Evolutionary conservation across 2,113 vertebrate genomes (phyloP).

Genomic region (Clarias batrachus): DNA sequence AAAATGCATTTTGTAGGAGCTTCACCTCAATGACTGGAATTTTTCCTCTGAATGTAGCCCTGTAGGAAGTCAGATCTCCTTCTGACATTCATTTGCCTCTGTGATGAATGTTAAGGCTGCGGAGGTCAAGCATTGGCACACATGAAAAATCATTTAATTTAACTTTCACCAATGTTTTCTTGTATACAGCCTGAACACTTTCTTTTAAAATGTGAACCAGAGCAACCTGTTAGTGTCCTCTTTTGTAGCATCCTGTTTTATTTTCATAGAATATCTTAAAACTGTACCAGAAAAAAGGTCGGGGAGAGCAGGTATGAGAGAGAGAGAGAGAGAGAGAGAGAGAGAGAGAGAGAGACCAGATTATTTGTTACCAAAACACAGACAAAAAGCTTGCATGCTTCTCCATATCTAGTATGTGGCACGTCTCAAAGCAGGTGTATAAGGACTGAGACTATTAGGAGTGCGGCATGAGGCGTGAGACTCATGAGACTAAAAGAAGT

Average conservation of each 20-base stretch:
- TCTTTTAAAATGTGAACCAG: slow-evolving; percentile 21
- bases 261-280: slow-evolving; percentile 17
- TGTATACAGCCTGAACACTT: slow-evolving; percentile 18
- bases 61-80: slow-evolving; percentile 24
- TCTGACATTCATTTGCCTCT: slow-evolving; percentile 13
- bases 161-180: background rate
- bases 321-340: slow-evolving; percentile 10
- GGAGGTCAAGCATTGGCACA: slow-evolving; percentile 21
- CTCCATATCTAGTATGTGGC: background rate
- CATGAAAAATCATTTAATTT: slow-evolving; percentile 31
- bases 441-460: background rate
- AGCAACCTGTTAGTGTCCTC: background rate
- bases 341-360: background rate
- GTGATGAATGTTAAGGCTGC: slow-evolving; percentile 30
- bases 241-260: slow-evolving; percentile 25
- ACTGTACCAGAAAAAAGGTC: slow-evolving; percentile 7
- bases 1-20: slow-evolving; percentile 1
- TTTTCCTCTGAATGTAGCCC: slow-evolving; percentile 13
- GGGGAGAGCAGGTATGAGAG: background rate
- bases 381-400: background rate
- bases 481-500: background rate
- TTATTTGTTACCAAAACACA: background rate
- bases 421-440: background rate
- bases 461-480: background rate
- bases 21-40: slow-evolving; percentile 5